These are phyloP conservation scores for Cabera pusaria DNA, from an alignment of 2,888 invertebrate genomes.

Conservation along the genomic window DNA sequence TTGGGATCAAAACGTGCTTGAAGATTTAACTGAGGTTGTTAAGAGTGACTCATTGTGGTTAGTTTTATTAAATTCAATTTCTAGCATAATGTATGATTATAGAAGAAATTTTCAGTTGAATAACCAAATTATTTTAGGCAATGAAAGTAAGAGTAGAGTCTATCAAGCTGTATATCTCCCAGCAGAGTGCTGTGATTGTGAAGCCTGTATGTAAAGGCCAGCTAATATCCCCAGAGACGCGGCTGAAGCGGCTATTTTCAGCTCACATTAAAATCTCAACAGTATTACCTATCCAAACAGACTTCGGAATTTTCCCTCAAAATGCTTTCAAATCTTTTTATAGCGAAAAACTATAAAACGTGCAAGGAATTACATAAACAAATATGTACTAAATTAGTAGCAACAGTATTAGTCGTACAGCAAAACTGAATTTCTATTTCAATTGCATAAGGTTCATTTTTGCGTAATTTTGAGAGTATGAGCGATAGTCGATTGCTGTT, in stretches of 20 bases:
- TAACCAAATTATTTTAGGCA: no score
- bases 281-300: conserved; percentile 3
- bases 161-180: no score
- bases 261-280: conserved; percentile 1
- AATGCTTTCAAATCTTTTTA: conserved; percentile 11
- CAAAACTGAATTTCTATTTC: conserved; percentile 1
- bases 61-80: no score
- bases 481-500: conserved; percentile 1
- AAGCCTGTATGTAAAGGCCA: background rate
- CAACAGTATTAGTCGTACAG: conserved; percentile 8
- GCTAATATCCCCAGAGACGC: background rate
- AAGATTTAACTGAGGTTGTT: no score
- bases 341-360: conserved; percentile 17
- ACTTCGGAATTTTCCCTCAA: conserved; percentile 8
- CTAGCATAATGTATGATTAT: no score
- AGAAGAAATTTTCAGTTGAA: no score
- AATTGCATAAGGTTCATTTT: conserved; percentile 8
- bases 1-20: no score
- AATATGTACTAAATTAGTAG: no score
- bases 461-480: background rate
- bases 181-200: no score
- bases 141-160: no score
- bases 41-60: no score
- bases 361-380: conserved; percentile 16
- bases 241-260: conserved; percentile 9